phyloP scores from a whole-genome alignment of 2,113 vertebrate genomes.

The Esox niger region DNA sequence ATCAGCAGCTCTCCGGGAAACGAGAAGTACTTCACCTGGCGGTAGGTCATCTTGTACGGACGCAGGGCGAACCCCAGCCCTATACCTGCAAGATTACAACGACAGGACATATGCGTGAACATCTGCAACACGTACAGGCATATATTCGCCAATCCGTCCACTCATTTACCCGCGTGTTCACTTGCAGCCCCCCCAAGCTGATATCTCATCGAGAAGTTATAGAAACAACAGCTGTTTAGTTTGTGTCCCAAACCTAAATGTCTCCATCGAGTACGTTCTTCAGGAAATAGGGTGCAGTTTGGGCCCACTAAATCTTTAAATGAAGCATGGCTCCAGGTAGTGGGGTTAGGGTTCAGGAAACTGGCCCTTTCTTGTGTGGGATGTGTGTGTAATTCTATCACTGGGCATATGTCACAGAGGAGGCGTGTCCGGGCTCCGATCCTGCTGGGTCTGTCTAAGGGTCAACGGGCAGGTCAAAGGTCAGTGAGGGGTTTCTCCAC shows the following conservation, averaged over 20 bases:
- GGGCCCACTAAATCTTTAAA: neutral
- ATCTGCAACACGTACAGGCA: too few relatives aligned
- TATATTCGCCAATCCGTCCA: too few relatives aligned
- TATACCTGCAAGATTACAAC: conserved; percentile 71
- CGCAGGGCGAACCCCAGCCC: conserved; percentile 88
- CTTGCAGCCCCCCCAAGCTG: too few relatives aligned
- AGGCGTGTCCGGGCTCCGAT: neutral
- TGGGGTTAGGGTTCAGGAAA: too few relatives aligned
- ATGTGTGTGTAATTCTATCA: neutral
- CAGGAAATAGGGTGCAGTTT: too few relatives aligned
- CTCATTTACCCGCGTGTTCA: too few relatives aligned
- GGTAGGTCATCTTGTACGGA: conserved; percentile 85
- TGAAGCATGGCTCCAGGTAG: neutral
- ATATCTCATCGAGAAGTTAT: too few relatives aligned
- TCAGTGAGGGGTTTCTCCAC: neutral
- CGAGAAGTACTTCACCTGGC: conserved; percentile 94
- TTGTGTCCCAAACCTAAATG: too few relatives aligned
- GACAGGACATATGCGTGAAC: too few relatives aligned
- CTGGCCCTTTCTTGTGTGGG: neutral
- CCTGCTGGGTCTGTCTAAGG: neutral
- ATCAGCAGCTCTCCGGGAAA: conserved; percentile 95
- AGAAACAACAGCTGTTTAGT: too few relatives aligned
- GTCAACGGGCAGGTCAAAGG: neutral
- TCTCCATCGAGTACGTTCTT: neutral
- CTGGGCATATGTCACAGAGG: too few relatives aligned